Percentiles rank a stretch among this genome's conserved stretches.
Evolutionary conservation across 2,797 vertebrate species (phyloP).

Genomic region (Poecilia wingei): DNA sequence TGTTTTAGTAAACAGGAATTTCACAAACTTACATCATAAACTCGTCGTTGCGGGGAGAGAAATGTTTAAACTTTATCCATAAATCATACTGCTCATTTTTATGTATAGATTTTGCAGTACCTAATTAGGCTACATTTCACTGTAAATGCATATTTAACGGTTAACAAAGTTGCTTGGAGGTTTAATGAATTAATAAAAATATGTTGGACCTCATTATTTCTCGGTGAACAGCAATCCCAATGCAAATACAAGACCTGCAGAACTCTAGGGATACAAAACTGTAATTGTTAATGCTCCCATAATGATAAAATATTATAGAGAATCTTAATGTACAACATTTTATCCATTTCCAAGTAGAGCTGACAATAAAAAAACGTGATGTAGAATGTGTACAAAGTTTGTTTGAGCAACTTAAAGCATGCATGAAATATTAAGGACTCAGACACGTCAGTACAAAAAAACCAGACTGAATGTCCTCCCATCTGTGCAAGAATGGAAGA

Average conservation of each 20-base stretch:
- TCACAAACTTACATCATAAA: conserved; percentile 68
- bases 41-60: conserved; percentile 32
- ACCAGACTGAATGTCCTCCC: conserved; percentile 14
- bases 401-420: conserved; percentile 25
- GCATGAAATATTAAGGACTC: conserved; percentile 46
- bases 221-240: conserved; percentile 32
- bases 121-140: conserved; percentile 38
- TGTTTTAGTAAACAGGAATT: conserved; percentile 55
- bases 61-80: conserved; percentile 25
- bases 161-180: conserved; percentile 41
- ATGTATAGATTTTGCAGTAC: conserved; percentile 41
- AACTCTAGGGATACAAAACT: conserved; percentile 32
- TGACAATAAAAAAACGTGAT: background rate
- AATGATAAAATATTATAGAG: background rate
- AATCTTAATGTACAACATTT: conserved; percentile 8
- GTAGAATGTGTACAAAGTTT: conserved; percentile 8
- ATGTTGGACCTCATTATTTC: conserved; percentile 48
- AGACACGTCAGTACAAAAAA: conserved; percentile 24
- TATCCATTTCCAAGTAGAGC: conserved; percentile 23
- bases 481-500: conserved; percentile 43
- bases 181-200: conserved; percentile 59
- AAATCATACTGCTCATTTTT: conserved; percentile 35
- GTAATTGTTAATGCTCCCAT: conserved; percentile 56
- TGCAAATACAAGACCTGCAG: conserved; percentile 4
- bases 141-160: conserved; percentile 49